phyloP scores from a whole-genome alignment of 2,113 vertebrate species.

The Antennarius striatus region DNA sequence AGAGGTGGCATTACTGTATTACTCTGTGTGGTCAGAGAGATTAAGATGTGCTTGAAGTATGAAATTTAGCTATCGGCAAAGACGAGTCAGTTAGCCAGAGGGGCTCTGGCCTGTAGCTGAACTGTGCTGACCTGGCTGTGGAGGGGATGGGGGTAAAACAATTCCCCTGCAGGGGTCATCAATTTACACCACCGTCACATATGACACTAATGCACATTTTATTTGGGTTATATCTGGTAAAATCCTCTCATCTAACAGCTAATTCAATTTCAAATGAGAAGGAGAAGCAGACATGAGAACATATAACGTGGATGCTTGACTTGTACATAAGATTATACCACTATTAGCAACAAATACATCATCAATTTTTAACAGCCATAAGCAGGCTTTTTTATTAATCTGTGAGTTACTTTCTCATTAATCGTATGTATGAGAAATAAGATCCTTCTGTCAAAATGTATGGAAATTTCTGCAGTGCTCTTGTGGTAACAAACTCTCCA shows the following conservation, averaged over 20 bases:
- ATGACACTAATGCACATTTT: not conserved
- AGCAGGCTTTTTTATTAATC: no score
- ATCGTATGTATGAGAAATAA: no score
- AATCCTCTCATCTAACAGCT: not conserved
- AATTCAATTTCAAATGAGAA: not conserved
- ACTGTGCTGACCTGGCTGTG: conserved; percentile 27
- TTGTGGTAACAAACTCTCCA: no score
- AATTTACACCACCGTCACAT: conserved; percentile 10
- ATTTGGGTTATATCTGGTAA: not conserved
- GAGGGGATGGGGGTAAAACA: not conserved
- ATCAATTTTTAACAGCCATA: no score
- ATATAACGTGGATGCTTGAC: not conserved
- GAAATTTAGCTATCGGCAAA: not conserved
- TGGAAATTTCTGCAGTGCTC: no score
- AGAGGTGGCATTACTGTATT: no score
- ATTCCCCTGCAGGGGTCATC: conserved; percentile 7
- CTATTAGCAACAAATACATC: not conserved
- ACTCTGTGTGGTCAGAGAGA: no score
- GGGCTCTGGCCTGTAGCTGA: conserved; percentile 16
- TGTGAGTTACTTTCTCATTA: no score
- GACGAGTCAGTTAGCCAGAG: conserved; percentile 18
- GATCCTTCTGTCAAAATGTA: no score
- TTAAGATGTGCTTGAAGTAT: no score
- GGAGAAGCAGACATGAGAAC: not conserved
- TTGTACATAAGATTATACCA: not conserved